Conservation (phyloP, 2,113 vertebrate species). For the Fulmarus glacialis region DNA sequence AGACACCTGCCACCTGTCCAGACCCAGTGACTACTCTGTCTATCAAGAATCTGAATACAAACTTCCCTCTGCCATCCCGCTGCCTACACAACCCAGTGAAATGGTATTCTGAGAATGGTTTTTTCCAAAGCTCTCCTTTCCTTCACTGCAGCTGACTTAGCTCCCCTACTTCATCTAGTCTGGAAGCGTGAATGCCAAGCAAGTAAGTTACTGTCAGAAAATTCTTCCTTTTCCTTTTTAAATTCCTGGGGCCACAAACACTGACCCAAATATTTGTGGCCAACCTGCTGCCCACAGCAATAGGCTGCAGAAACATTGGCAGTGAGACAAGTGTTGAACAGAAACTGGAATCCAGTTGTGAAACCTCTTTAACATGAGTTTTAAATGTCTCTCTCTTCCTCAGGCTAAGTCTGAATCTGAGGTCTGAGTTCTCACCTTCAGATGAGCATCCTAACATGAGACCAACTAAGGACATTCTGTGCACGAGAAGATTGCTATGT, state of each 20-base stretch:
- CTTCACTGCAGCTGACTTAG: background rate
- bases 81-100: background rate
- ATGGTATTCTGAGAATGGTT: background rate
- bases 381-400: background rate
- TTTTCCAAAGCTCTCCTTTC: background rate
- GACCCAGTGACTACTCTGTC: background rate
- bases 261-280: background rate
- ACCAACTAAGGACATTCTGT: background rate
- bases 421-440: background rate
- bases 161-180: background rate
- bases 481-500: background rate
- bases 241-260: background rate
- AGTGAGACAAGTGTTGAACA: background rate
- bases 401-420: background rate
- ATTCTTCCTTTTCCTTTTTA: background rate
- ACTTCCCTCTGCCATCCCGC: background rate
- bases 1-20: background rate
- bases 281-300: background rate
- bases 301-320: background rate
- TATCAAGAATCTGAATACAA: background rate
- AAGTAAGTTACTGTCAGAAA: background rate
- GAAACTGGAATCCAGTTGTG: background rate
- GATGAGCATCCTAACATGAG: background rate
- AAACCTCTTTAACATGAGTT: background rate
- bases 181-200: background rate